Evolutionary conservation across 2,113 vertebrate genomes (phyloP).

Genomic region (Struthio camelus): DNA sequence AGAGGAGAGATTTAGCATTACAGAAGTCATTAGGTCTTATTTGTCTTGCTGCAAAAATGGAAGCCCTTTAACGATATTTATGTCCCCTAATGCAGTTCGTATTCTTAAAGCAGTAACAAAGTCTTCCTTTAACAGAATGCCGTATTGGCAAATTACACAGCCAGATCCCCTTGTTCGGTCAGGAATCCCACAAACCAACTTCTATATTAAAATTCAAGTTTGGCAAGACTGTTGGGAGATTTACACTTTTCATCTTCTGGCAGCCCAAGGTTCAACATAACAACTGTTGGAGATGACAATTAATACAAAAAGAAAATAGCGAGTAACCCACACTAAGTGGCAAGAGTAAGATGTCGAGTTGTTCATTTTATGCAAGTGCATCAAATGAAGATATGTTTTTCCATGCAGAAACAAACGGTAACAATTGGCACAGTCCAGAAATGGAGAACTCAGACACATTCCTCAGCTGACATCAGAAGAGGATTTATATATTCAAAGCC

Average conservation of each 20-base stretch:
- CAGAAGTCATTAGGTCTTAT: not conserved
- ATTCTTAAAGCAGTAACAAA: constrained; percentile 20
- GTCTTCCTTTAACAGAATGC: constrained; percentile 8
- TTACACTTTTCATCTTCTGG: constrained; percentile 17
- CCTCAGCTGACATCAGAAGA: constrained; percentile 98
- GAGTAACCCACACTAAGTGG: constrained; percentile 26
- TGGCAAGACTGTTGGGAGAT: constrained; percentile 50
- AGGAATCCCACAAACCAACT: not conserved
- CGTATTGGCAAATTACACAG: constrained; percentile 15
- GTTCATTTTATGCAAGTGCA: constrained; percentile 38
- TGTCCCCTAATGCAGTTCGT: not conserved
- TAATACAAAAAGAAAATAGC: constrained; percentile 35
- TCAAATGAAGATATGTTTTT: constrained; percentile 57
- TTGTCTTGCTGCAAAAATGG: not conserved
- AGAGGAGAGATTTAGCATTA: constrained; percentile 1
- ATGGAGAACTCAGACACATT: constrained; percentile 88
- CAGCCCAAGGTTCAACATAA: not conserved
- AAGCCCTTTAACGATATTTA: not conserved
- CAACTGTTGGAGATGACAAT: not conserved
- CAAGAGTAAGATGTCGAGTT: constrained; percentile 49
- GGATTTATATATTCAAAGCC: constrained; percentile 99
- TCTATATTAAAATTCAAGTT: constrained; percentile 13
- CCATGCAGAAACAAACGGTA: constrained; percentile 69
- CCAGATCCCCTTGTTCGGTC: not conserved
- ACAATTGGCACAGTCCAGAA: constrained; percentile 63